These are phyloP conservation scores for Hoplias malabaricus DNA, from an alignment of 2,113 vertebrate genomes.

Conservation along the genomic window DNA sequence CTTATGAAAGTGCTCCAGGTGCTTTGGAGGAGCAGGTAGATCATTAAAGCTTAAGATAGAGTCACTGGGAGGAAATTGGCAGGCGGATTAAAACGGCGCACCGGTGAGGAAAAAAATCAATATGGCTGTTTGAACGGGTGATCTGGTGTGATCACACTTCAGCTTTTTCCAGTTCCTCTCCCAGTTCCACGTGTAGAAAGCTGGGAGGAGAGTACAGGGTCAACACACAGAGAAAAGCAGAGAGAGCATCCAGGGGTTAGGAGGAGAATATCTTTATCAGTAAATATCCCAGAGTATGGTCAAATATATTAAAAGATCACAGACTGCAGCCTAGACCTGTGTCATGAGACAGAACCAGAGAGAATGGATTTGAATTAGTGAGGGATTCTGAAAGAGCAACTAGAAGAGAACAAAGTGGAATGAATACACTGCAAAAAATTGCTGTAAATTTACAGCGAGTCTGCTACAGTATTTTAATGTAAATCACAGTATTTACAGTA, in stretches of 20 bases:
- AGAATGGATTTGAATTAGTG: not conserved
- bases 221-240: not conserved
- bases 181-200: not conserved
- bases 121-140: slow-evolving; percentile 41
- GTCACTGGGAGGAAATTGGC: slow-evolving; percentile 51
- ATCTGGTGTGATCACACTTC: slow-evolving; percentile 45
- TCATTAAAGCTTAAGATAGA: slow-evolving; percentile 51
- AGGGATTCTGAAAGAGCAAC: not conserved
- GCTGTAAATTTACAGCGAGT: too few relatives aligned
- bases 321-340: not conserved
- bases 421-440: too few relatives aligned
- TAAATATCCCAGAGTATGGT: not conserved
- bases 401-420: too few relatives aligned
- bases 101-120: slow-evolving; percentile 49
- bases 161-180: not conserved
- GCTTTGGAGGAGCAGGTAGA: slow-evolving; percentile 39
- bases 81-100: slow-evolving; percentile 43
- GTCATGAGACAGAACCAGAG: not conserved
- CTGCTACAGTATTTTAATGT: too few relatives aligned
- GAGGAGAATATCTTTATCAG: not conserved
- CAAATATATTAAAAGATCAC: not conserved
- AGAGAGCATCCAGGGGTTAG: not conserved
- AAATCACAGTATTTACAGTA: too few relatives aligned
- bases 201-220: not conserved
- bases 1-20: slow-evolving; percentile 41